Conservation (phyloP, 1,140 invertebrate genomes). For the Sarcophaga peregrina region DNA sequence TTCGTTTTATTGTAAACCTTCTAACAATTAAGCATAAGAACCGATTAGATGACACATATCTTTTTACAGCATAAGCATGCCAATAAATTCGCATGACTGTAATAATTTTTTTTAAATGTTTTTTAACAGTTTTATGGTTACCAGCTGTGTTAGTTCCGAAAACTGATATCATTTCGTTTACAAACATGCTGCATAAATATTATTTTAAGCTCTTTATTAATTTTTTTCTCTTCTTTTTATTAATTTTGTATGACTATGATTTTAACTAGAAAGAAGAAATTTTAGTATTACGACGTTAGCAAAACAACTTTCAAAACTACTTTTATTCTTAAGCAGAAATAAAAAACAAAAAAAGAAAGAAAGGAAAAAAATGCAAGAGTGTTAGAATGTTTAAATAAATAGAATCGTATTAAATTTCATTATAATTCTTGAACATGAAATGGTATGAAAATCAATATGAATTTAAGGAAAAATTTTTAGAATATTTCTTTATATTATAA, state of each 20-base stretch:
- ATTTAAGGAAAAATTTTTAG: too few species aligned
- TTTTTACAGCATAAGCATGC: not conserved
- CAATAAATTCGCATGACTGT: not conserved
- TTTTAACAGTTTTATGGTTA: not conserved
- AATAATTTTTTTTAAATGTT: slow-evolving; percentile 2
- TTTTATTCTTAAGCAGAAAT: not conserved
- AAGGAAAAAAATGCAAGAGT: too few species aligned
- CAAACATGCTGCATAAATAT: not conserved
- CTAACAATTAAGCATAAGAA: not conserved
- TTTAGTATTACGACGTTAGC: not conserved
- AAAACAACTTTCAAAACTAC: slow-evolving; percentile 21
- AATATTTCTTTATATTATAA: too few species aligned
- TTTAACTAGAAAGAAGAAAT: not conserved
- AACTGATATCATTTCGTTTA: not conserved
- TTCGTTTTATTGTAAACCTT: too few species aligned
- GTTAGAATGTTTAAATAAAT: too few species aligned
- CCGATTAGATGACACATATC: not conserved
- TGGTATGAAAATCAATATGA: too few species aligned
- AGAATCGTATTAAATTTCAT: too few species aligned
- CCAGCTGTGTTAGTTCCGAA: not conserved
- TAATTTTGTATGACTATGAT: not conserved
- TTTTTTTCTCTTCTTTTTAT: not conserved
- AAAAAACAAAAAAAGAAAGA: too few species aligned
- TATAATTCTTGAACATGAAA: too few species aligned
- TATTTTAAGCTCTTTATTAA: not conserved